These are phyloP conservation scores for Orientallactaga bullata DNA, from an alignment of 2,113 vertebrate genomes.

Conservation along the genomic window DNA sequence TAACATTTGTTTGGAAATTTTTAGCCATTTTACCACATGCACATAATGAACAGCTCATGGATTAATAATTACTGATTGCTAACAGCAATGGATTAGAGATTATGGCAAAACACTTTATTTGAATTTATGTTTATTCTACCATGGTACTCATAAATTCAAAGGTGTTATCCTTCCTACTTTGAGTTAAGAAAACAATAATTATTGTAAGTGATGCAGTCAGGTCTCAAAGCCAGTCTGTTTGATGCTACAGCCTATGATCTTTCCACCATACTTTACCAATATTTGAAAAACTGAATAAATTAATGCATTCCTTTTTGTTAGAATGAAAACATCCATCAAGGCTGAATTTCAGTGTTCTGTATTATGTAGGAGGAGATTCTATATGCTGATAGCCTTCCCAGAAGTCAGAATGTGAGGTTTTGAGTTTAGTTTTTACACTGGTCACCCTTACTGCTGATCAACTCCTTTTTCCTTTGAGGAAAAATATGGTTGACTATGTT, in stretches of 20 bases:
- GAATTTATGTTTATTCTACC: not conserved
- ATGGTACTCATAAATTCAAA: not conserved
- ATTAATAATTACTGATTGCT: not conserved
- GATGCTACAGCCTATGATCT: not conserved
- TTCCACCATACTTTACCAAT: not conserved
- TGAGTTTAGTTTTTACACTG: not conserved
- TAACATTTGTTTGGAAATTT: constrained; percentile 44
- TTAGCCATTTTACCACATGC: not conserved
- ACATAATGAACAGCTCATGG: not conserved
- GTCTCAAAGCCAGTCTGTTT: not conserved
- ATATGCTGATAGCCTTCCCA: not conserved
- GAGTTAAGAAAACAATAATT: not conserved
- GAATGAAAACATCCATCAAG: not conserved
- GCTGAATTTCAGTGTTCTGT: not conserved
- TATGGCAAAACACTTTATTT: not conserved
- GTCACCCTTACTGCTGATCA: not conserved
- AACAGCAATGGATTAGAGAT: not conserved
- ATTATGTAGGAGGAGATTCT: not conserved
- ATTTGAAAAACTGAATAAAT: not conserved
- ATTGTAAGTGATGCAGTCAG: not conserved
- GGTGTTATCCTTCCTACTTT: not conserved
- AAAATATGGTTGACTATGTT: constrained; percentile 42
- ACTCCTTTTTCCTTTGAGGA: not conserved
- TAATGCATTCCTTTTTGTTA: not conserved
- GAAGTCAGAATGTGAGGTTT: not conserved